A percentile compares a stretch with the other conserved stretches of the same genome.
phyloP scores from a whole-genome alignment of 2,797 vertebrate species.

The Lagorchestes hirsutus region DNA sequence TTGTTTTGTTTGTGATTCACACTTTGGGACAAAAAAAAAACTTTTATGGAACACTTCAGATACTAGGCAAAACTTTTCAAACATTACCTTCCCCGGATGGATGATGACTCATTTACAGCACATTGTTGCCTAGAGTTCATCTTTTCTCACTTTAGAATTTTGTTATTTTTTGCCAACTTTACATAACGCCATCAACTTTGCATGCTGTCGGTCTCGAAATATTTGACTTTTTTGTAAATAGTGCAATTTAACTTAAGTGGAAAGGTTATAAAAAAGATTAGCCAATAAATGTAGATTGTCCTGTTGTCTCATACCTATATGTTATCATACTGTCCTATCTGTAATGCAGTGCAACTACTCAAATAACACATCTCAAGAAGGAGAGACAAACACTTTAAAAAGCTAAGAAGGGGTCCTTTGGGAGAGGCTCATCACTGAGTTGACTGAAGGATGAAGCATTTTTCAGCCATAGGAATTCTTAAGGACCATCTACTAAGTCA shows the following conservation, averaged over 20 bases:
- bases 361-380: not conserved
- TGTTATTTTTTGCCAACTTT: conserved; percentile 41
- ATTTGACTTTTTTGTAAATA: conserved; percentile 65
- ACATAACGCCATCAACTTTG: conserved; percentile 37
- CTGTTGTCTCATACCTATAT: not conserved
- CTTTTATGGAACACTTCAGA: conserved; percentile 24
- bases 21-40: conserved; percentile 68
- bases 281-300: conserved; percentile 29
- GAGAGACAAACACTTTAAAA: conserved; percentile 31
- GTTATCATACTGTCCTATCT: not conserved
- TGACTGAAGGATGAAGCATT: not conserved
- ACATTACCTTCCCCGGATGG: not conserved
- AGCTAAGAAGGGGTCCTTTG: not conserved
- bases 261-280: conserved; percentile 24
- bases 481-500: not conserved
- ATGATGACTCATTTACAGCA: conserved; percentile 2
- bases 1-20: conserved; percentile 83
- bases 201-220: conserved; percentile 22
- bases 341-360: not conserved
- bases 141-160: conserved; percentile 47
- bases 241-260: conserved; percentile 36
- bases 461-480: not conserved
- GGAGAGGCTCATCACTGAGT: not conserved
- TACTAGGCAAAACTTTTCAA: conserved; percentile 29
- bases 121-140: not conserved